phyloP scores from a whole-genome alignment of 2,113 vertebrate genomes.

The Hemichromis elongatus region DNA sequence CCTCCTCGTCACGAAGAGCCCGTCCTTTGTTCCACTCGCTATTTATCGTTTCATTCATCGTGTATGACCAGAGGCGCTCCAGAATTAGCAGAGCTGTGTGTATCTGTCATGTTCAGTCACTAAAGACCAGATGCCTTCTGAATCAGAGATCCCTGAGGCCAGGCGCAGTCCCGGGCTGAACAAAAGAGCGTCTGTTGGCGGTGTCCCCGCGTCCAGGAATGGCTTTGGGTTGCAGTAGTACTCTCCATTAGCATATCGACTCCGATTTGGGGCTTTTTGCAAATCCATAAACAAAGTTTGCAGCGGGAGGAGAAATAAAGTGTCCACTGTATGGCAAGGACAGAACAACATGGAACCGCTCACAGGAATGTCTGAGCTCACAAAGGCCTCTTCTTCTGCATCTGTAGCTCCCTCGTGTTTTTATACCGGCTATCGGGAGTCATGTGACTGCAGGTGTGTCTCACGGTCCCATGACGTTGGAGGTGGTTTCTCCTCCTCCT shows the following conservation, averaged over 20 bases:
- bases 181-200: conserved; percentile 46
- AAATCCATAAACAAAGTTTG: conserved; percentile 48
- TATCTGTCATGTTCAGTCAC: conserved; percentile 51
- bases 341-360: conserved; percentile 37
- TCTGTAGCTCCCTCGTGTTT: conserved; percentile 48
- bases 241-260: conserved; percentile 52
- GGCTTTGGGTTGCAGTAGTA: conserved; percentile 2
- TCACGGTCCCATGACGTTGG: not conserved
- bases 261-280: conserved; percentile 20
- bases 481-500: not conserved
- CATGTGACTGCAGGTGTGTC: not conserved
- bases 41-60: conserved; percentile 32
- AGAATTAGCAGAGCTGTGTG: conserved; percentile 43
- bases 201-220: not conserved
- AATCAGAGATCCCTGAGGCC: conserved; percentile 56
- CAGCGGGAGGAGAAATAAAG: conserved; percentile 54
- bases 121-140: conserved; percentile 57
- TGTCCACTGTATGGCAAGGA: conserved; percentile 43
- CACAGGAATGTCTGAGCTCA: conserved; percentile 63
- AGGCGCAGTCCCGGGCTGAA: conserved; percentile 22
- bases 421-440: not conserved
- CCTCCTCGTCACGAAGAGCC: not conserved
- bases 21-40: conserved; percentile 4
- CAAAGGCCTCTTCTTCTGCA: conserved; percentile 42
- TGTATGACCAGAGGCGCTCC: conserved; percentile 38